phyloP scores from a whole-genome alignment of 2,888 invertebrate genomes.

The Erebia epiphron region DNA sequence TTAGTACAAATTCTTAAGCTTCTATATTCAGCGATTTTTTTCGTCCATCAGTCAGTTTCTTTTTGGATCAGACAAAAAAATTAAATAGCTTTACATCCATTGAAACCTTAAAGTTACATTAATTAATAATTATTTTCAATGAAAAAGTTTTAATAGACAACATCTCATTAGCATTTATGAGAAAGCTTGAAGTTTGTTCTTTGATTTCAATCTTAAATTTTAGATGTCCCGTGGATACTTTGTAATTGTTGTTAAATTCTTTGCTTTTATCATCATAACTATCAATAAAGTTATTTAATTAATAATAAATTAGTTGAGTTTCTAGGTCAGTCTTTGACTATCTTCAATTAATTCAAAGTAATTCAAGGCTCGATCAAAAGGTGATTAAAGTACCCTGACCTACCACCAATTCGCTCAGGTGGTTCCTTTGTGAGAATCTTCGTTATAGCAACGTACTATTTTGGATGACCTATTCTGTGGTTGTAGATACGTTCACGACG shows the following conservation, averaged over 20 bases:
- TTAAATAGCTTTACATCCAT: not conserved
- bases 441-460: too few species aligned
- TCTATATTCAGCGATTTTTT: too few species aligned
- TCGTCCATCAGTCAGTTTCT: too few species aligned
- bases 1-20: too few species aligned
- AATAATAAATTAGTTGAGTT: not conserved
- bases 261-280: not conserved
- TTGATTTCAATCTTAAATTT: constrained; percentile 1
- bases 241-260: not conserved
- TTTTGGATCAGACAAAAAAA: not conserved
- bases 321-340: too few species aligned
- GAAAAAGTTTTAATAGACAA: not conserved
- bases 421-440: too few species aligned
- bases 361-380: too few species aligned
- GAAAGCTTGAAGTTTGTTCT: not conserved
- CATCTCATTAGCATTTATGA: constrained; percentile 1
- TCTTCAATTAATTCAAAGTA: too few species aligned
- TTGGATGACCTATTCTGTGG: too few species aligned
- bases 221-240: not conserved
- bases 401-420: too few species aligned
- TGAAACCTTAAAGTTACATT: not conserved
- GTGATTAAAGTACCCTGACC: too few species aligned
- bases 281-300: not conserved
- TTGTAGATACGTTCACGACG: too few species aligned
- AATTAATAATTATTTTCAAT: not conserved